Evolutionary conservation across 2,113 vertebrate species (phyloP), one percentile per base, ranked within the genome.

Genomic region (Gymnogyps californianus): DNA sequence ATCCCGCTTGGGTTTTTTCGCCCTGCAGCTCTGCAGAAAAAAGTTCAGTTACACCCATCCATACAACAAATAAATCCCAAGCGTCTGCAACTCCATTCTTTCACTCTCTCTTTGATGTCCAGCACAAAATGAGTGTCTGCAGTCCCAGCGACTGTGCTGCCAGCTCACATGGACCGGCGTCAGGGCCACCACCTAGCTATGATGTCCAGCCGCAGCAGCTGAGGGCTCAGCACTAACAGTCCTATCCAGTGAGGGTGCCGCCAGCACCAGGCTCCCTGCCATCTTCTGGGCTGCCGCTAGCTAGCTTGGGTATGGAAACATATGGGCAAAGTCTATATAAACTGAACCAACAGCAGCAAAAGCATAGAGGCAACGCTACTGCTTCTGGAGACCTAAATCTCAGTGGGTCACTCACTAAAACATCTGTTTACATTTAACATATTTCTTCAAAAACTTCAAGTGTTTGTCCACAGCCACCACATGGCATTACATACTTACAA

Each of bases 341-440:
- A 91, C 32, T 64, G 97, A 94, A 91, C 9, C 34, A 93, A 82
- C 22, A 82, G 90, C 83, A 96, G 70, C 38, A 55, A 31, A 58
- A 71, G 11, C 58, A 93, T 11, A 81, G 24, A 96, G 83, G 71
- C 55, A 85, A 64, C 65, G 29, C 32, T 85, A 52, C 40, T 52
- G 44, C 22, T 89, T 72, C 28, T 58, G 46, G 28, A 77, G 64
- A 94, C 18, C n/a, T 86, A 70, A 46, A 83, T 58, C 25, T 69
- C 57, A 72, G 44, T 14, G 3, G 29, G 26, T 54, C 71, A 77
- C 16, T 10, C 49, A 69, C 44, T 83, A 76, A 40, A 54, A 40
- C 1, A 0, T 34, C 40, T 72, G 70, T n/a, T 69, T 80, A 76
- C 26, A 11, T 38, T 69, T 81, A 82, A 72, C n/a, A 29, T 49